Evolutionary conservation across 1,140 invertebrate genomes (phyloP).

Genomic region (Himalopsyche phryganea): DNA sequence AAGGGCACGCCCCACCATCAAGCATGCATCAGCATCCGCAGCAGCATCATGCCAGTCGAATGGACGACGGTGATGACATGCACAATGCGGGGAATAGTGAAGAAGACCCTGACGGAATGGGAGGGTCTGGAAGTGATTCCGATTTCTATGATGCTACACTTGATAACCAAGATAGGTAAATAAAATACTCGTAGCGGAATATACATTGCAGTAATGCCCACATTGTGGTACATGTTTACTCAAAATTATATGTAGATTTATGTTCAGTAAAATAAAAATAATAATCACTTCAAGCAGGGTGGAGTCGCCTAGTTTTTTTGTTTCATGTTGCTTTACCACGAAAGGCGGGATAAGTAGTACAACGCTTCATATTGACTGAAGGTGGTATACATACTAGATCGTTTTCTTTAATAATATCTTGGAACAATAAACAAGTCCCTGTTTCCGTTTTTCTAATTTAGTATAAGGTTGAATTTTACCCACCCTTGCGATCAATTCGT

Average conservation of each 20-base stretch:
- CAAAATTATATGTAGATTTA: neutral
- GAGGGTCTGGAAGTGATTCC: slow-evolving; percentile 50
- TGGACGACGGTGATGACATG: no score
- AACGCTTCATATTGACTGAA: no score
- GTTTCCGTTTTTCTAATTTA: no score
- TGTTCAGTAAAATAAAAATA: neutral
- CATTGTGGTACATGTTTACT: neutral
- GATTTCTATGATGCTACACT: slow-evolving; percentile 55
- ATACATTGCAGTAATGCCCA: neutral
- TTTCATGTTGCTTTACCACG: no score
- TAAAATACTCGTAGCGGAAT: neutral
- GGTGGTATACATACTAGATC: no score
- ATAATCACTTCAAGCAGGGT: no score
- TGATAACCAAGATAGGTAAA: slow-evolving; percentile 46
- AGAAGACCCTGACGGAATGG: slow-evolving; percentile 35
- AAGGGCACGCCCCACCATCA: neutral
- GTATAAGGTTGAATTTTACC: no score
- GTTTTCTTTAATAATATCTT: no score
- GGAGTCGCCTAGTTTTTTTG: no score
- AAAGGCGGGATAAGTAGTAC: no score
- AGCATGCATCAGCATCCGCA: neutral
- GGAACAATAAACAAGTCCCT: no score
- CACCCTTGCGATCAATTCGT: no score
- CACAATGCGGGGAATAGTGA: slow-evolving; percentile 3
- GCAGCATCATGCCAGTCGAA: neutral